Base-by-base conservation (phyloP, 1,140 invertebrate species). In the Drosophila kurseongensis region DNA sequence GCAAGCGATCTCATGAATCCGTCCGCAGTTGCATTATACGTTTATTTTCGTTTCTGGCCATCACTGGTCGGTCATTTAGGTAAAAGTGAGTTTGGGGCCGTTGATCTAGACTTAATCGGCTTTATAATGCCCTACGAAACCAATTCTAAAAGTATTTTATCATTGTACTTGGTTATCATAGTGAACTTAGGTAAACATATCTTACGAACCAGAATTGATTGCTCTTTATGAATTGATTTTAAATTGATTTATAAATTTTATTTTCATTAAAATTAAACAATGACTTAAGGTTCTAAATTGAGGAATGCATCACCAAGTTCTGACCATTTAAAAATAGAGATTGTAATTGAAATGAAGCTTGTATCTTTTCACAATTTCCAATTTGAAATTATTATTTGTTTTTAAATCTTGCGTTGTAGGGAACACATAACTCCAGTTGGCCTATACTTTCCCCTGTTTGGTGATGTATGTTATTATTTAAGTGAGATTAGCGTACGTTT, bases 381-480 rank as follows among this genome's bases (percentile, higher is more conserved):
- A 29, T 18, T 18, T 18, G 1, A 6, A 29, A 32, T 32, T 7
- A 40, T 5, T n/a, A n/a, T 1, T n/a, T n/a, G 6, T 27, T 6
- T 27, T 9, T 9, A 27, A n/a, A 27, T 27, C 2, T 18, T 10
- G 0, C 9, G 38, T 29, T 1, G 27, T 18, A 68, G 47, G 18
- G 8, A 12, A 12, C 47, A 40, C 32, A 3, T 5, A n/a, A 32
- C 14, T 56, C 23, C 29, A 52, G 0, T 42, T 60, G 35, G 13
- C 42, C 54, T 16, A 36, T 41, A 51, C 84, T 86, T 83, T 79
- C 75, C 51, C 60, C 56, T 16, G 41, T 42, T 41, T 48, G 18
- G 35, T 38, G 50, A 36, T 55, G 51, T 47, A 23, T 47, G 44
- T 48, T 72, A 68, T 78, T 82, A 69, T 71, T 82, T 61, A 60